A percentile compares a stretch with the other conserved stretches of the same genome.
These are phyloP conservation scores for Cyclopterus lumpus DNA, from an alignment of 2,797 vertebrate species.

Conservation along the genomic window DNA sequence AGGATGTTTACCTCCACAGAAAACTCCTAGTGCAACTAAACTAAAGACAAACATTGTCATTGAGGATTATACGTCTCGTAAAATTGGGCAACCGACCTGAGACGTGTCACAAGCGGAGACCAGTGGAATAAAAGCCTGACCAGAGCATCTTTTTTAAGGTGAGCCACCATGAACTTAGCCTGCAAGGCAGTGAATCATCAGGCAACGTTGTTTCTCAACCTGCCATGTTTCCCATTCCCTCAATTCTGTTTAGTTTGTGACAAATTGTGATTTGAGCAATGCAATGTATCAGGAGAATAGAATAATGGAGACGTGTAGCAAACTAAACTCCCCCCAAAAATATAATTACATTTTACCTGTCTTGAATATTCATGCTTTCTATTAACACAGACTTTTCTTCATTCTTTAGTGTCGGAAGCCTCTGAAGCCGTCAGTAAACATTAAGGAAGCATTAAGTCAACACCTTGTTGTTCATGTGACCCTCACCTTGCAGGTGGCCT, in stretches of 20 bases:
- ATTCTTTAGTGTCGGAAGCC: neutral
- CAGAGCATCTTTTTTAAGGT: neutral
- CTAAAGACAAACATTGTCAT: neutral
- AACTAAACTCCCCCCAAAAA: neutral
- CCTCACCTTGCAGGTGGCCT: neutral
- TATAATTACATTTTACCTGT: neutral
- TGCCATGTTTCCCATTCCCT: neutral
- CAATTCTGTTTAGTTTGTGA: neutral
- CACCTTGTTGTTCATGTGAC: neutral
- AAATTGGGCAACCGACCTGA: neutral
- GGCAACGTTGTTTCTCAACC: neutral
- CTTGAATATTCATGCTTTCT: conserved; percentile 8
- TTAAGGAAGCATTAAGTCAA: neutral
- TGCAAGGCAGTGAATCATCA: neutral
- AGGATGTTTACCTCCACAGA: neutral
- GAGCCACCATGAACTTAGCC: neutral
- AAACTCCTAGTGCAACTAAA: neutral
- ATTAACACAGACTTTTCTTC: neutral
- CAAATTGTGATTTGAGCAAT: neutral
- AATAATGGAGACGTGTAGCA: neutral
- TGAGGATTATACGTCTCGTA: neutral
- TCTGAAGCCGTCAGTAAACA: neutral
- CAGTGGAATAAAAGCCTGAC: neutral
- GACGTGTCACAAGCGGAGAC: conserved; percentile 10
- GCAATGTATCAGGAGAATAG: neutral